A percentile compares a stretch with the other conserved stretches of the same genome.
Evolutionary conservation across 1,140 invertebrate genomes (phyloP).

Genomic region (Papilio polyxenes): DNA sequence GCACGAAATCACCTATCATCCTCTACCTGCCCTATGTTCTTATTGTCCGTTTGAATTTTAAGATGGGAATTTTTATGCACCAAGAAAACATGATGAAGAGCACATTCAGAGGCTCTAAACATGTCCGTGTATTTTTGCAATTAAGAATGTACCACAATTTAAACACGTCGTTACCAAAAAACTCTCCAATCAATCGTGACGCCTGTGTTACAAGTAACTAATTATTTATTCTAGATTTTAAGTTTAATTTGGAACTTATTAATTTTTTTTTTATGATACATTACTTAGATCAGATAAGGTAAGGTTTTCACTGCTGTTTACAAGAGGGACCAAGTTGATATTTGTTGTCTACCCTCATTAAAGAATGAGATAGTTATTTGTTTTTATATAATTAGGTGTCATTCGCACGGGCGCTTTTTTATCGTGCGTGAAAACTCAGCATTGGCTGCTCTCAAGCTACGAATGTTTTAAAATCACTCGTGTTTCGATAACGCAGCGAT

Average conservation of each 20-base stretch:
- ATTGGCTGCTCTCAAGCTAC: too few species aligned
- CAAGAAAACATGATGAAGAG: too few species aligned
- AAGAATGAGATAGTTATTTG: background rate
- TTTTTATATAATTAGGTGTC: background rate
- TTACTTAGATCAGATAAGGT: background rate
- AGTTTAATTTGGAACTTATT: conserved; percentile 39
- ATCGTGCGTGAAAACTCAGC: too few species aligned
- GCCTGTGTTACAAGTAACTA: conserved; percentile 59
- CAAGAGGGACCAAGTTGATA: conserved; percentile 2
- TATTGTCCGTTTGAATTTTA: too few species aligned
- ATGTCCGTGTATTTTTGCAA: conserved; percentile 25
- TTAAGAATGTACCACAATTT: conserved; percentile 4
- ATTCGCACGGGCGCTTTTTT: background rate
- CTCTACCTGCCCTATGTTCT: too few species aligned
- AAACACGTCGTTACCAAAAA: conserved; percentile 45
- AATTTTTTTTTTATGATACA: background rate
- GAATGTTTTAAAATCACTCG: too few species aligned
- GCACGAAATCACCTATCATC: too few species aligned
- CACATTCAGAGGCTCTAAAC: background rate
- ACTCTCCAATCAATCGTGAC: conserved; percentile 39
- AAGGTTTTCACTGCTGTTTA: background rate
- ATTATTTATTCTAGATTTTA: conserved; percentile 69
- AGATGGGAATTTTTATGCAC: too few species aligned
- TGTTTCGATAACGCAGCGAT: too few species aligned
- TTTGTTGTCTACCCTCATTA: background rate